Evolutionary conservation across 2,113 vertebrate genomes (phyloP), one percentile per base, ranked within the genome.

Genomic region (Syrrhaptes paradoxus): DNA sequence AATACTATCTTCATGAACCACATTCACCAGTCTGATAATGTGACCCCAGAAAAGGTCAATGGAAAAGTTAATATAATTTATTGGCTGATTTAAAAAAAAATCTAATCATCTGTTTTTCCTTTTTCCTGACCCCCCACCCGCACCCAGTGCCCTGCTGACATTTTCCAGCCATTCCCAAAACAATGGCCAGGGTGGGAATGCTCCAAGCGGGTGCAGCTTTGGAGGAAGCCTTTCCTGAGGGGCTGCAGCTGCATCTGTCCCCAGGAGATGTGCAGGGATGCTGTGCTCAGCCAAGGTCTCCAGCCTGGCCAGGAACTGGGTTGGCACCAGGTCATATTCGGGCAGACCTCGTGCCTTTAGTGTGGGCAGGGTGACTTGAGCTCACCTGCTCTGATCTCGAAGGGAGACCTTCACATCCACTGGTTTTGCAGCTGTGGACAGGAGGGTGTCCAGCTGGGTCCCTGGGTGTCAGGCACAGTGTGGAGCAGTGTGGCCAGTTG

Each of bases 11-110:
- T 77, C 85, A 22, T 74, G 94, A 94, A 93, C 94, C 95, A 91
- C 32, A 70, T 95, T 90, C 93, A 87, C 91, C 43, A 91, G 89
- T n/a, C 77, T 80, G 96, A 96, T 96, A 95, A 94, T 73, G 75
- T 77, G 87, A 93, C 93, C 82, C 1, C 9, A 90, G 25, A 80
- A 89, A 93, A 96, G 95, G 94, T 96, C 93, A 95, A 45, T 96
- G 94, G 96, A 96, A 96, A 96, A 97, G 90, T 91, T 96, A 96
- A 91, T 96, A 82, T 94, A 96, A 96, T 95, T 97, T 96, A 96
- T 95, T 95, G 93, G 93, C 75, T 91, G 78, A 85, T 93, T 95
- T 26, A 4, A 58, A 93, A 95, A 94, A 95, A 95, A 84, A 70
- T 80, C 95, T 97, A 96, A 97, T 97, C 91, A 87, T 96, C 85